Evolutionary conservation across 2,888 invertebrate genomes (phyloP).

Genomic region (Ormia ochracea): DNA sequence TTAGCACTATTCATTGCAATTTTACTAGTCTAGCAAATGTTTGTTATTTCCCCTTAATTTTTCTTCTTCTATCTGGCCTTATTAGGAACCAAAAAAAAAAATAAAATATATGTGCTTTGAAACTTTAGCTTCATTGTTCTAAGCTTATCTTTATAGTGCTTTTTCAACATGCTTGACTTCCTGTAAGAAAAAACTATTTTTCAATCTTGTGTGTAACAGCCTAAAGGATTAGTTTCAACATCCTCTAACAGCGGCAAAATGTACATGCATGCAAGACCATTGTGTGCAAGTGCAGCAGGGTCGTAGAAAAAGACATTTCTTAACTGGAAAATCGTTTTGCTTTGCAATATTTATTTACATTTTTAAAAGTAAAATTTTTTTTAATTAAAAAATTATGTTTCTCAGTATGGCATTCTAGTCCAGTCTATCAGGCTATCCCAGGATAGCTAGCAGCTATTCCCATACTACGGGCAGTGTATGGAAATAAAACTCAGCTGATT

Average conservation of each 20-base stretch:
- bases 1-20: no score
- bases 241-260: background rate
- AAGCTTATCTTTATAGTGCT: constrained; percentile 20
- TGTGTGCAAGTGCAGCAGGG: background rate
- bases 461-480: no score
- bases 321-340: no score
- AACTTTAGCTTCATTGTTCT: constrained; percentile 27
- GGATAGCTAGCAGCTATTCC: no score
- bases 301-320: background rate
- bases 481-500: no score
- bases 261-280: background rate
- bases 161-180: constrained; percentile 37
- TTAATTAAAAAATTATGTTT: background rate
- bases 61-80: background rate
- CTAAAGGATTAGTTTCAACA: constrained; percentile 24
- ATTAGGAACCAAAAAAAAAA: background rate
- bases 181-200: constrained; percentile 23
- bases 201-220: background rate
- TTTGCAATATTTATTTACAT: no score
- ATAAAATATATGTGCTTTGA: constrained; percentile 7
- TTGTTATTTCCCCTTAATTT: background rate
- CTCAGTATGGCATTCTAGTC: no score
- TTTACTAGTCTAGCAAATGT: background rate
- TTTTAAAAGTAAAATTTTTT: background rate
- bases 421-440: no score